Base-by-base conservation (phyloP, 2,888 invertebrate species). In the Herminia tarsipennalis region DNA sequence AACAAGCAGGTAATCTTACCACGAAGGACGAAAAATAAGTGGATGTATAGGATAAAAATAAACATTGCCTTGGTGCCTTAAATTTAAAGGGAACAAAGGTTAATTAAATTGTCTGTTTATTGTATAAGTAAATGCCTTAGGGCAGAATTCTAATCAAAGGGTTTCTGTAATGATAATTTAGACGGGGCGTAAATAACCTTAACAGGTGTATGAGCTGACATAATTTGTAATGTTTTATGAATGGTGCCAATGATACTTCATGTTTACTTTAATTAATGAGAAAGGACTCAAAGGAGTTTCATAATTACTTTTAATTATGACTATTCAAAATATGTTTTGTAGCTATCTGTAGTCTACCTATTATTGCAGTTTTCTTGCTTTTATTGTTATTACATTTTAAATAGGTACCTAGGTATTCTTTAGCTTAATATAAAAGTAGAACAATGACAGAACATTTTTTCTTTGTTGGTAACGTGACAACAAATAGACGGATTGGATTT, bases 71-170 rank as follows among this genome's bases (percentile, higher is more conserved):
- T 29, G 24, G 27, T 41, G 33, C 48, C 45, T 51, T 46, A 41
- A 52, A 66, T 50, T 48, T 24, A 47, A 47, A 52, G 35, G 32
- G 39, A 48, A 55, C 46, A 58, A 67, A 46, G 55, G 50, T 67
- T 60, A 66, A 64, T 67, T 57, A 60, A 61, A 39, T 64, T 53
- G 50, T 60, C 57, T 53, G 57, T 43, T 56, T 58, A 56, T 24
- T 48, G 24, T 52, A 48, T 30, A 50, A 59, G 46, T 46, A 50
- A 59, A 48, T 46, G 54, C 60, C 52, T 53, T n/a, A 47, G 38
- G 57, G 46, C 22, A 21, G 52, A 51, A 50, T 49, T 56, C 18
- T 53, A 56, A 53, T 64, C 52, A 66, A 67, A 66, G 48, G 42
- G 37, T 50, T 54, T 56, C 52, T 60, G 45, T 54, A 44, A 49